phyloP scores from a whole-genome alignment of 2,888 invertebrate species.

The Bellardia bayeri region DNA sequence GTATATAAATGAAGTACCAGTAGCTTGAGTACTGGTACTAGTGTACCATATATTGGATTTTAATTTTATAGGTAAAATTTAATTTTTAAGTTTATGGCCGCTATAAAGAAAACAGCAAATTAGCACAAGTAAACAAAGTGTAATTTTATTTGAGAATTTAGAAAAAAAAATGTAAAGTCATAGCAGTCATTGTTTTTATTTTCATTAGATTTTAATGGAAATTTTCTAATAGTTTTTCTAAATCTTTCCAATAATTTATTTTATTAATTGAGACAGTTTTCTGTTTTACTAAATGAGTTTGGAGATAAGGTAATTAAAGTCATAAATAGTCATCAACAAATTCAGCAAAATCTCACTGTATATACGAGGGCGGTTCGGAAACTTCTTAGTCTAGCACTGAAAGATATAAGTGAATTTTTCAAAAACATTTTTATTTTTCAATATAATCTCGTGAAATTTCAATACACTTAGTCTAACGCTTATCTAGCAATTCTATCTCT shows the following conservation, averaged over 20 bases:
- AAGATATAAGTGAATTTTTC: too few species aligned
- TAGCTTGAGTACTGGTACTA: background rate
- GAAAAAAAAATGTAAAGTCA: background rate
- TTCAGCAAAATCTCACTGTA: too few species aligned
- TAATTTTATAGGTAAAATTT: background rate
- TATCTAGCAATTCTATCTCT: too few species aligned
- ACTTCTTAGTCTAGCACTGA: too few species aligned
- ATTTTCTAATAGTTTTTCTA: background rate
- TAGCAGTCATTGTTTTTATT: background rate
- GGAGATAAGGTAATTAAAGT: too few species aligned
- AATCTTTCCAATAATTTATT: background rate
- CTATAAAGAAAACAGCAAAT: background rate
- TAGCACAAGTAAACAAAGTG: background rate
- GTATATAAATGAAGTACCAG: background rate
- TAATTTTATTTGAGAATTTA: background rate
- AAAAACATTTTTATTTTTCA: too few species aligned
- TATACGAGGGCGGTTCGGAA: too few species aligned
- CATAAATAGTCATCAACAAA: too few species aligned
- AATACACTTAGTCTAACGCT: too few species aligned
- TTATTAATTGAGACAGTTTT: too few species aligned
- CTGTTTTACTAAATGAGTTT: too few species aligned
- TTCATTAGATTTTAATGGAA: background rate
- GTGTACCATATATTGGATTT: background rate
- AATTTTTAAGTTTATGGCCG: constrained; percentile 10
- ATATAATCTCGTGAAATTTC: too few species aligned